These are phyloP conservation scores for Channallabes apus DNA, from an alignment of 2,797 vertebrate species.

Conservation along the genomic window DNA sequence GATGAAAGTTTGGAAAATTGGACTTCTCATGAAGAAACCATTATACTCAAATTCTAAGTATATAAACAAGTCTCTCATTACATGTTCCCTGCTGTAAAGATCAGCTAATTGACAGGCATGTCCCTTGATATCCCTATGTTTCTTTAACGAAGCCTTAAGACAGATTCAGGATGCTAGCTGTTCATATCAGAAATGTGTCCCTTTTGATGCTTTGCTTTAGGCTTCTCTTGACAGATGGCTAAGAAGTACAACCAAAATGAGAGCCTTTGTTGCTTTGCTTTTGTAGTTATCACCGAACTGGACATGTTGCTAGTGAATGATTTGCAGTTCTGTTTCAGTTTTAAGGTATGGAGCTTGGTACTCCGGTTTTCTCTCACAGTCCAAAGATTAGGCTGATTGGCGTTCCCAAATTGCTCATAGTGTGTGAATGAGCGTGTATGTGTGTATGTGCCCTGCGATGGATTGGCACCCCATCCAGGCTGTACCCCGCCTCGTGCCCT, in stretches of 20 bases:
- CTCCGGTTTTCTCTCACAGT: too few relatives aligned
- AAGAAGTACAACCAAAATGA: background rate
- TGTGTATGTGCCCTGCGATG: too few relatives aligned
- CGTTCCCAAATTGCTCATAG: too few relatives aligned
- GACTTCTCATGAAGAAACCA: background rate
- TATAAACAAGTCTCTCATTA: background rate
- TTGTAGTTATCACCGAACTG: conserved; percentile 11
- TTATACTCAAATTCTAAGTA: background rate
- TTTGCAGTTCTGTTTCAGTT: conserved; percentile 21
- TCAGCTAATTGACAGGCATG: conserved; percentile 8
- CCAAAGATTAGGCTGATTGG: too few relatives aligned
- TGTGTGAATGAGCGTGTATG: too few relatives aligned
- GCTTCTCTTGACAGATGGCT: background rate
- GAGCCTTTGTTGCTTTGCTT: conserved; percentile 23
- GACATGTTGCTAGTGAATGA: conserved; percentile 34
- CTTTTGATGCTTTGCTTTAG: conserved; percentile 9
- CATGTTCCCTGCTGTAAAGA: background rate
- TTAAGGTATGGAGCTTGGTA: background rate
- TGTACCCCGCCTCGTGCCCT: too few relatives aligned
- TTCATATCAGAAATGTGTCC: conserved; percentile 11
- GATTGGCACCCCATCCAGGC: too few relatives aligned
- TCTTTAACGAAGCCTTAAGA: background rate
- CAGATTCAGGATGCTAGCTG: background rate
- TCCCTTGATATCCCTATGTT: background rate
- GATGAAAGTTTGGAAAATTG: background rate